Evolutionary conservation across 2,113 vertebrate genomes (phyloP).

Genomic region (Hydrochoerus hydrochaeris): DNA sequence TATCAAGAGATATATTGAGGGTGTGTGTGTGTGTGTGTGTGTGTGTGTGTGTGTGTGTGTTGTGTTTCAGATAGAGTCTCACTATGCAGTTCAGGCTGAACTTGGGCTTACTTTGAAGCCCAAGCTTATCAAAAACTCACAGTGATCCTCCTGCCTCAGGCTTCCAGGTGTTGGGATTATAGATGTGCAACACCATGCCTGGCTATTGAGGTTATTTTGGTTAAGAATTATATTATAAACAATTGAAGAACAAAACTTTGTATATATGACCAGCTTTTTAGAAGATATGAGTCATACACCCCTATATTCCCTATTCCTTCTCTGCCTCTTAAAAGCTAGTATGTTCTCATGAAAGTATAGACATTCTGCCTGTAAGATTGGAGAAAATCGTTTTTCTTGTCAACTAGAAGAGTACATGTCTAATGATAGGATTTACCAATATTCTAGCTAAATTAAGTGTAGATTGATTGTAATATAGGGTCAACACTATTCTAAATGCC

Average conservation of each 20-base stretch:
- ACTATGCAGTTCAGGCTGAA: too few species aligned
- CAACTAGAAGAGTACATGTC: not conserved
- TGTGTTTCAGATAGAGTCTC: too few species aligned
- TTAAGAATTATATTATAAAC: not conserved
- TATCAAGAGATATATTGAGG: not conserved
- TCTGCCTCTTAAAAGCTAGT: not conserved
- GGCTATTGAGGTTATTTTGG: not conserved
- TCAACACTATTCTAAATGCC: not conserved
- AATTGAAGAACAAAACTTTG: not conserved
- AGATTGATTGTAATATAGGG: too few species aligned
- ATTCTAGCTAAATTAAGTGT: not conserved
- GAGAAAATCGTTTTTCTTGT: not conserved
- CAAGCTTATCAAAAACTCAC: too few species aligned
- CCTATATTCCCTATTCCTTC: not conserved
- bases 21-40: too few species aligned
- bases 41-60: too few species aligned
- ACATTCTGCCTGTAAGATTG: not conserved
- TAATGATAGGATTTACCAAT: not conserved
- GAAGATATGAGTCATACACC: not conserved
- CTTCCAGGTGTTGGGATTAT: too few species aligned
- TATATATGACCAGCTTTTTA: not conserved
- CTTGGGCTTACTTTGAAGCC: too few species aligned
- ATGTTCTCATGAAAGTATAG: not conserved
- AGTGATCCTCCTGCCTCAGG: too few species aligned
- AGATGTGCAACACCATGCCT: too few species aligned